Evolutionary conservation across 2,797 vertebrate species (phyloP).

Genomic region (Phrynocephalus vlangalii): DNA sequence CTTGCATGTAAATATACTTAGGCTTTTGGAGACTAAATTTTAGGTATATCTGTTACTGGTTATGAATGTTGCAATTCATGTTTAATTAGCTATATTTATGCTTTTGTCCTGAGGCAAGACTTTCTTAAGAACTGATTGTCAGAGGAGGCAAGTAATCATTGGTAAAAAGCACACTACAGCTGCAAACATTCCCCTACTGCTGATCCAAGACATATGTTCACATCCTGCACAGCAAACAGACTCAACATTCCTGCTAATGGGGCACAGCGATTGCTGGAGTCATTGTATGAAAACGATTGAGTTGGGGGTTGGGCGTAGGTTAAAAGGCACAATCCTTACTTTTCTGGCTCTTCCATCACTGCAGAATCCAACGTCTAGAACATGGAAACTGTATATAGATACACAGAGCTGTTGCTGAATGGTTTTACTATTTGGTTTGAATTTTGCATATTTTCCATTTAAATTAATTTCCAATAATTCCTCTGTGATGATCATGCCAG

Average conservation of each 20-base stretch:
- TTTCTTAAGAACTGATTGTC: slow-evolving; percentile 41
- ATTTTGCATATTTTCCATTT: neutral
- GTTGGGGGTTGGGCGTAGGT: neutral
- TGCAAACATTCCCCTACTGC: slow-evolving; percentile 41
- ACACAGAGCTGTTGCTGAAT: neutral
- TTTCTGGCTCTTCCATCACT: neutral
- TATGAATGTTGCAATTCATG: slow-evolving; percentile 35
- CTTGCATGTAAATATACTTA: slow-evolving; percentile 15
- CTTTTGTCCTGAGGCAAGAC: slow-evolving; percentile 37
- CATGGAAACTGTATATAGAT: neutral
- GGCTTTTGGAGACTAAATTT: slow-evolving; percentile 24
- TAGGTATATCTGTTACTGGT: slow-evolving; percentile 23
- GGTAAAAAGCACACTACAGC: slow-evolving; percentile 61
- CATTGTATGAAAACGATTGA: slow-evolving; percentile 19
- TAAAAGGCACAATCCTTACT: slow-evolving; percentile 27
- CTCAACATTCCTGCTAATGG: slow-evolving; percentile 21
- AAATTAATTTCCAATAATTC: neutral
- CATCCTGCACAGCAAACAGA: slow-evolving; percentile 34
- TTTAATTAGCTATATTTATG: slow-evolving; percentile 59
- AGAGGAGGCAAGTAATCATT: slow-evolving; percentile 35
- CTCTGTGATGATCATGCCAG: neutral
- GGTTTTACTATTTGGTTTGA: neutral
- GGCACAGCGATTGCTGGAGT: slow-evolving; percentile 7
- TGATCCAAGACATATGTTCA: slow-evolving; percentile 21
- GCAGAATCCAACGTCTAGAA: neutral